Evolutionary conservation across 2,797 vertebrate species (phyloP).

Genomic region (Halcyon chelicuti): DNA sequence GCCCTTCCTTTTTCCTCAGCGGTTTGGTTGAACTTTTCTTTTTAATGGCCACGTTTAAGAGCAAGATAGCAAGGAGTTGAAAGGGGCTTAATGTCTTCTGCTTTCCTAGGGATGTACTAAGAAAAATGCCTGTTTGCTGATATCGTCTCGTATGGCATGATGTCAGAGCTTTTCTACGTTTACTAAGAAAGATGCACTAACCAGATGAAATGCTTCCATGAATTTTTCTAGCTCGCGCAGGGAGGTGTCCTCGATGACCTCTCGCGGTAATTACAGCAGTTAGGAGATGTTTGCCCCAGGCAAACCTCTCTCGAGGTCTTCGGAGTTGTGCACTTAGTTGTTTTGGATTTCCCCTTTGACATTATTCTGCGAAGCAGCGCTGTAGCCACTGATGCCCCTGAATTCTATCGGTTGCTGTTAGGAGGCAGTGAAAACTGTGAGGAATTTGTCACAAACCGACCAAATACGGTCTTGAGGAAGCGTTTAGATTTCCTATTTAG

Average conservation of each 20-base stretch:
- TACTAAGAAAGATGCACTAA: neutral
- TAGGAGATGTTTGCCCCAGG: neutral
- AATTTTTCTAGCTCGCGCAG: neutral
- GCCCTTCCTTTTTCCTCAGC: neutral
- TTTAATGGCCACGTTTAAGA: neutral
- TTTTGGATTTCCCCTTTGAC: neutral
- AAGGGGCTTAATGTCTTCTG: neutral
- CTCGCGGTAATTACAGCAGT: neutral
- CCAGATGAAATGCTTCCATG: neutral
- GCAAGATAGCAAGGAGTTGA: neutral
- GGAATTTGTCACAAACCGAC: neutral
- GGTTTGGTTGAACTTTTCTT: neutral
- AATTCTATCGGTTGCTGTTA: neutral
- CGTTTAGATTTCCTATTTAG: neutral
- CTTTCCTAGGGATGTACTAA: neutral
- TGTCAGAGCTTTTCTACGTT: neutral
- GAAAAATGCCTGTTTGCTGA: constrained; percentile 1
- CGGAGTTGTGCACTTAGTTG: neutral
- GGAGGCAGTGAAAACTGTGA: neutral
- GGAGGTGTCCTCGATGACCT: constrained; percentile 33
- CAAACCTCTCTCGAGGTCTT: neutral
- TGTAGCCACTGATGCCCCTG: neutral
- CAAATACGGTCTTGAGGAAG: neutral
- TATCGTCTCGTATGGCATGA: neutral
- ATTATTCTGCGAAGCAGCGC: neutral